These are phyloP conservation scores for Passerina amoena DNA, from an alignment of 2,113 vertebrate genomes.

Conservation along the genomic window DNA sequence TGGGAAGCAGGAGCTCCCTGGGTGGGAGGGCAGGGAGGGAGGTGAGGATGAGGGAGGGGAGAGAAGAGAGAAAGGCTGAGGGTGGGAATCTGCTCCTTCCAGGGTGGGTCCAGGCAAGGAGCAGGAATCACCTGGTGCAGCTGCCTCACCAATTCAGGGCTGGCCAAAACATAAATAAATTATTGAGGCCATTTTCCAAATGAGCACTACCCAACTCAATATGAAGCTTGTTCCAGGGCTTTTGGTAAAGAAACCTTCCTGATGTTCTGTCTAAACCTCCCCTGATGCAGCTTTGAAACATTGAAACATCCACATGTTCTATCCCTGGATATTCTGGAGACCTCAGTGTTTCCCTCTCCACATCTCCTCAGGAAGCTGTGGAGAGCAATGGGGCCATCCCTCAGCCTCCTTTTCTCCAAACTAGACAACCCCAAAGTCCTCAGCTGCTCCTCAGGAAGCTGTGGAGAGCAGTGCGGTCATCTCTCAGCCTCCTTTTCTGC, in stretches of 20 bases:
- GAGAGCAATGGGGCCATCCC: neutral
- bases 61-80: neutral
- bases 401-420: neutral
- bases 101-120: neutral
- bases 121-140: neutral
- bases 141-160: neutral
- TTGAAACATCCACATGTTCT: rapidly evolving
- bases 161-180: neutral
- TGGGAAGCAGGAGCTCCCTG: neutral
- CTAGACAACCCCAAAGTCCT: neutral
- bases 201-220: neutral
- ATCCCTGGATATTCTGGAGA: neutral
- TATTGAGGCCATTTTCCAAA: neutral
- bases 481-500: too few species aligned
- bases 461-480: too few species aligned
- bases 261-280: neutral
- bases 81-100: neutral
- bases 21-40: neutral
- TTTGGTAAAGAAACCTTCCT: neutral
- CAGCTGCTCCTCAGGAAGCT: neutral
- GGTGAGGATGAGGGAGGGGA: neutral
- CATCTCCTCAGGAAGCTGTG: neutral
- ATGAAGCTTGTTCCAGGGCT: neutral
- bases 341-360: neutral
- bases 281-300: neutral